A percentile compares a stretch with the other conserved stretches of the same genome.
Conservation (phyloP, 1,140 invertebrate species). For the Pinna nobilis region DNA sequence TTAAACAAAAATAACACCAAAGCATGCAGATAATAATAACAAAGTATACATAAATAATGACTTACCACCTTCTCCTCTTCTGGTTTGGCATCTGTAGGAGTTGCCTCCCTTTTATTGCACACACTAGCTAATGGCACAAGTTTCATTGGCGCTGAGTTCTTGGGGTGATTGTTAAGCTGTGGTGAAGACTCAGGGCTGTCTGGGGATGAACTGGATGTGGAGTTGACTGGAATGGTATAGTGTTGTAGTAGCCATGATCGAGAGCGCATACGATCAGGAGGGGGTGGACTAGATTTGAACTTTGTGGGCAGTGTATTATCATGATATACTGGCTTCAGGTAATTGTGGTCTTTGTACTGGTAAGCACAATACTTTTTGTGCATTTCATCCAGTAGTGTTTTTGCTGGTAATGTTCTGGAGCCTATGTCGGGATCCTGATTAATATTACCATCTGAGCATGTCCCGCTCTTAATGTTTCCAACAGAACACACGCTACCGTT, state of each 20-base stretch:
- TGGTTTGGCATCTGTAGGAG: no score
- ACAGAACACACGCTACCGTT: not conserved
- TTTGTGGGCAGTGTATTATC: slow-evolving; percentile 2
- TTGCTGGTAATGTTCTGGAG: slow-evolving; percentile 41
- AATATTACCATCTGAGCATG: not conserved
- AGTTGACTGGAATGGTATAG: slow-evolving; percentile 24
- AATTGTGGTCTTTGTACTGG: slow-evolving; percentile 44
- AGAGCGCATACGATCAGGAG: slow-evolving; percentile 43
- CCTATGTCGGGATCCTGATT: slow-evolving; percentile 29
- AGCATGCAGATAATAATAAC: no score
- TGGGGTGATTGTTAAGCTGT: not conserved
- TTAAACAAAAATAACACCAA: no score
- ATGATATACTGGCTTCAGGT: slow-evolving; percentile 5
- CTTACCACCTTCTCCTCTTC: no score
- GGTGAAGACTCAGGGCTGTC: slow-evolving; percentile 14
- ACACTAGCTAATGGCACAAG: no score
- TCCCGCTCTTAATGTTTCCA: not conserved
- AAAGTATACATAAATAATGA: no score
- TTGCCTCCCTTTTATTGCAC: not conserved
- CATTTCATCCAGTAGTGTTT: slow-evolving; percentile 51
- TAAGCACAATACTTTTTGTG: slow-evolving; percentile 59
- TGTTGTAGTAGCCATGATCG: slow-evolving; percentile 36
- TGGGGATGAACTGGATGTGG: slow-evolving; percentile 2
- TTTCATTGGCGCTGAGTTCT: no score
- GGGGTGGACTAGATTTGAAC: slow-evolving; percentile 41